Base-by-base conservation (phyloP, 2,888 invertebrate species). In the Acanthoscelides obtectus region DNA sequence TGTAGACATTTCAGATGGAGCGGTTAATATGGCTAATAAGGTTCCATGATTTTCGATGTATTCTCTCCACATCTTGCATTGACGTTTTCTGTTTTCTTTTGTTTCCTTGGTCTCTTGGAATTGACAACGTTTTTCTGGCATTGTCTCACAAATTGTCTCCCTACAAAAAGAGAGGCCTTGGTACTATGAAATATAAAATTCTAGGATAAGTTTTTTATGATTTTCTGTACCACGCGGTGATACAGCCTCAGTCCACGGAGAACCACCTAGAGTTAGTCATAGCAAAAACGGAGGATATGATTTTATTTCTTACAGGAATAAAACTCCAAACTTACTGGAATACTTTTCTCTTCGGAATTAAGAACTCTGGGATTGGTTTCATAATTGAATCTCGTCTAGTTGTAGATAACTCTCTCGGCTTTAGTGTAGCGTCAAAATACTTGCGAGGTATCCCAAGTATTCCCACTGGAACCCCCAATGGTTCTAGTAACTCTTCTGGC, bases 371-470 rank as follows among this genome's bases (percentile, higher is more conserved):
- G 25, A 80, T 74, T 70, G 70, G 73, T 75, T 78, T 80, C 77
- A 79, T 76, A 63, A 78, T 20, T 22, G 76, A 75, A n/a, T 69
- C 75, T 66, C 75, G 75, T 71, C 76, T 78, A 0, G 77, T 79
- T 5, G 78, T 81, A 6, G 81, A 79, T 68, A 82, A 76, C 71
- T 83, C 81, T 72, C 80, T 79, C 12, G 80, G 80, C 74, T 81
- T 82, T 67, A 92, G 82, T 87, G 90, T 88, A 0, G 89, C 85
- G 79, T 91, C 90, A 76, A 90, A 90, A 67, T 84, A 80, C 8
- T 85, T 80, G 22, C 90, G 86, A 0, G 87, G 84, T 77, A 88
- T 82, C 2, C 92, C 92, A 68, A 92, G 82, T 71, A 92, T 88
- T 0, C 92, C 92, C 4, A 91, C 81, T 70, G 87, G 85, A 20